These are phyloP conservation scores for Parapsyche elsis DNA, from an alignment of 1,140 invertebrate genomes.

Conservation along the genomic window DNA sequence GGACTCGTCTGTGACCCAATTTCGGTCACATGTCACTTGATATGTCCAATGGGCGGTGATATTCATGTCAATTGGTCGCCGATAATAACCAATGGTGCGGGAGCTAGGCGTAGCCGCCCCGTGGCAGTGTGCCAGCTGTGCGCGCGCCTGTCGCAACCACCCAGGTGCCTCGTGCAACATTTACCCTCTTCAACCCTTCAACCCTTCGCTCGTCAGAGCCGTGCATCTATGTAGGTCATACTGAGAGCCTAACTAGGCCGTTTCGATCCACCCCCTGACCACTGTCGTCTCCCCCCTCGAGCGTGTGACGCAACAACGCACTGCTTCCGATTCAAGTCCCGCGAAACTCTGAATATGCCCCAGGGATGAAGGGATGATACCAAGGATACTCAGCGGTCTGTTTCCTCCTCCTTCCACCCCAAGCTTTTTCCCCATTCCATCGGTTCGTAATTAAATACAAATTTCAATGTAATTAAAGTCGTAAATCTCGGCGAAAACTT, in stretches of 20 bases:
- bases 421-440: too few relatives aligned
- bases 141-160: slow-evolving; percentile 4
- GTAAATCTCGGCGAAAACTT: too few relatives aligned
- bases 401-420: too few relatives aligned
- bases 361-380: too few relatives aligned
- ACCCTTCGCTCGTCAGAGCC: not conserved
- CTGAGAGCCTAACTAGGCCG: not conserved
- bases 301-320: not conserved
- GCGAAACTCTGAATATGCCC: too few relatives aligned
- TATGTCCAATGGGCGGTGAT: slow-evolving; percentile 63
- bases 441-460: too few relatives aligned
- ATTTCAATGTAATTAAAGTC: too few relatives aligned
- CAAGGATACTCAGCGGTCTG: too few relatives aligned
- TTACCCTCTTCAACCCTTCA: not conserved
- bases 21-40: slow-evolving; percentile 44
- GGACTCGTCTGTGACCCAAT: slow-evolving; percentile 45
- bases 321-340: too few relatives aligned
- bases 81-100: slow-evolving; percentile 66
- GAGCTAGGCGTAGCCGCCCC: slow-evolving; percentile 65
- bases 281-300: not conserved
- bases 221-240: slow-evolving; percentile 19
- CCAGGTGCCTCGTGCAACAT: not conserved
- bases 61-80: slow-evolving; percentile 67
- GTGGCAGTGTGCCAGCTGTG: slow-evolving; percentile 56
- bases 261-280: not conserved